Evolutionary conservation across 2,888 invertebrate genomes (phyloP), one percentile per base, ranked within the genome.

Genomic region (Biston betularia): DNA sequence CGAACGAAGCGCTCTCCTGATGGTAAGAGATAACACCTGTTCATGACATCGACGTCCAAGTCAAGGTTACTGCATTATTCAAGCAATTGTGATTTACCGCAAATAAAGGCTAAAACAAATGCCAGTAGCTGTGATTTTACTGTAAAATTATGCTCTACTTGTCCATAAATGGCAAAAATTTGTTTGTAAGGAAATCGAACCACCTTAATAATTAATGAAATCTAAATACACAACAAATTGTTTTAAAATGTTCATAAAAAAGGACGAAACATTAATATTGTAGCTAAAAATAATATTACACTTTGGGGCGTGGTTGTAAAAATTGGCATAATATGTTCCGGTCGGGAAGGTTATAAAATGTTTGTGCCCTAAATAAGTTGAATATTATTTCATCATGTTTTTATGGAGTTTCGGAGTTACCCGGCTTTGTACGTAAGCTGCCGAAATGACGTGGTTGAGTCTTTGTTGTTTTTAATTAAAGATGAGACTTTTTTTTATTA

Each of bases 321-420:
- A 86, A 81, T 82, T 79, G 82, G 79, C 83, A 79, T 85, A 83
- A 83, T 84, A 82, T 79, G 79, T 79, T 78, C 75, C 66, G 72
- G 75, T 73, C 76, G 50, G 63, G 46, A 61, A 70, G 55, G 67
- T 75, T 78, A 75, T 87, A 87, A 87, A 85, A 76, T 75, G 75
- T 76, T 73, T 73, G 76, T 78, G 75, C 76, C 72, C 74, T 77
- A 78, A 82, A 84, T 66, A 82, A 82, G 82, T 79, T 75, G 56
- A 60, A 67, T 70, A 70, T 73, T 72, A 76, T 68, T 77, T 76
- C 75, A 72, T 79, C 71, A 68, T 69, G 52, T 77, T 79, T 81
- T 79, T 79, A 78, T 68, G 72, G 69, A 54, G 62, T 64, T 69
- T 54, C 60, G 57, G 34, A 24, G 54, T 63, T 68, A 55, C 45